Base-by-base conservation (phyloP, 2,888 invertebrate genomes). In the Carpatolechia fugitivella region DNA sequence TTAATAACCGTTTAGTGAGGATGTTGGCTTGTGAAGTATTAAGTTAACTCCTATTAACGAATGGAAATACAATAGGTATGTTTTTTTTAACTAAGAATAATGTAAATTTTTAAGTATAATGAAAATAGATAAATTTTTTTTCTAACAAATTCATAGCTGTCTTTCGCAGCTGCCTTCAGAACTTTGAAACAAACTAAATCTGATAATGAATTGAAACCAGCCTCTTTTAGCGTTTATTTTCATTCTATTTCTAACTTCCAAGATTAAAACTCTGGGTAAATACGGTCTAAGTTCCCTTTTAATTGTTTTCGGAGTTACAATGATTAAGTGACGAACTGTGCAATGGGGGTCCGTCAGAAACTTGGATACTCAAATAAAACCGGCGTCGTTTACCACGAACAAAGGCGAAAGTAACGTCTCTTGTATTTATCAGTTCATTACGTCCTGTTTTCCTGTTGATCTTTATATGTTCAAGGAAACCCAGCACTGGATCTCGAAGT, bases 301-400 rank as follows among this genome's bases (percentile, higher is more conserved):
- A 63, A 62, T 65, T 60, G 54, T 57, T 56, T 50, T 13, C 49
- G 44, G 60, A 59, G 61, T 61, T 57, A 59, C 54, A 56, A 54
- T 58, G 60, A 61, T 61, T 58, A 60, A 55, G 64, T 58, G 54
- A 57, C 53, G 56, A 31, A 44, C 57, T 49, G 53, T 58, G 57
- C 58, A 50, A 58, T 63, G 60, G 57, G 56, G 56, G 59, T 50
- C 51, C 53, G 61, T 56, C 54, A 56, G 56, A 49, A 61, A 62
- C 60, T 62, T 58, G 63, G 60, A 64, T 47, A 63, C 60, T 62
- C 60, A 65, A 63, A 65, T 59, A 63, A 52, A 54, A 36, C 56
- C 54, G 52, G 10, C 33, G 4, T 10, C 33, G n/a, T 33, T 33
- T n/a, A n/a, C 11, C n/a, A 33, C n/a, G 33, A 8, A 33, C 33